Conservation (phyloP, 1,140 invertebrate genomes). For the Microplitis demolitor region DNA sequence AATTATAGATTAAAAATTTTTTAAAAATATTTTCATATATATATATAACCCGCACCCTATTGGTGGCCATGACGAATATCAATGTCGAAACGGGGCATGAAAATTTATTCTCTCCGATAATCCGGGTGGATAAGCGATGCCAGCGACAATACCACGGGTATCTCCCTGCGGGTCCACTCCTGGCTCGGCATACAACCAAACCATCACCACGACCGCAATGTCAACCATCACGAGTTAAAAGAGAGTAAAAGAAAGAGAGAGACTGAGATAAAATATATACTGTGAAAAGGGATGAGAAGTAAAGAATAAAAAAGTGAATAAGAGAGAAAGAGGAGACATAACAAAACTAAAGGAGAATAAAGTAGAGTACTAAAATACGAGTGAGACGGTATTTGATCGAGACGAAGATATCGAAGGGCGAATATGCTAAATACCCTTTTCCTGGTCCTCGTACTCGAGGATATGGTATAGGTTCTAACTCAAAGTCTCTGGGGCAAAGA, state of each 20-base stretch:
- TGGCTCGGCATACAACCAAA: neutral
- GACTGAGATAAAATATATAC: neutral
- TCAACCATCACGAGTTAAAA: neutral
- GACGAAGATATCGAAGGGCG: constrained; percentile 32
- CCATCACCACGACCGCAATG: neutral
- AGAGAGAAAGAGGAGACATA: neutral
- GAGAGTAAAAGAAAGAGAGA: neutral
- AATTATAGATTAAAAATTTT: too few relatives aligned
- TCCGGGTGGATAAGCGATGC: constrained; percentile 33
- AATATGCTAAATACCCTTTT: constrained; percentile 39
- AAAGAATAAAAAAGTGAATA: too few relatives aligned
- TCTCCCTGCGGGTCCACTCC: constrained; percentile 7
- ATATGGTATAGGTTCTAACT: neutral
- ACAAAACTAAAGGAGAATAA: too few relatives aligned
- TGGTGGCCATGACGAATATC: constrained; percentile 26
- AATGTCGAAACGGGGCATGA: constrained; percentile 30
- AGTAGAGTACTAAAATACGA: neutral
- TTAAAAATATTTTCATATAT: neutral
- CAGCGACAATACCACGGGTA: constrained; percentile 28
- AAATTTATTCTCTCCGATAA: constrained; percentile 36
- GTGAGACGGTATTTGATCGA: constrained; percentile 25
- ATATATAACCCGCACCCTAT: neutral
- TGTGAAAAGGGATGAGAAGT: too few relatives aligned
- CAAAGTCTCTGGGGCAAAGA: neutral
- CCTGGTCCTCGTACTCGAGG: constrained; percentile 2